These are phyloP conservation scores for Gnathonemus longibarbis DNA, from an alignment of 2,113 vertebrate genomes.

Conservation along the genomic window DNA sequence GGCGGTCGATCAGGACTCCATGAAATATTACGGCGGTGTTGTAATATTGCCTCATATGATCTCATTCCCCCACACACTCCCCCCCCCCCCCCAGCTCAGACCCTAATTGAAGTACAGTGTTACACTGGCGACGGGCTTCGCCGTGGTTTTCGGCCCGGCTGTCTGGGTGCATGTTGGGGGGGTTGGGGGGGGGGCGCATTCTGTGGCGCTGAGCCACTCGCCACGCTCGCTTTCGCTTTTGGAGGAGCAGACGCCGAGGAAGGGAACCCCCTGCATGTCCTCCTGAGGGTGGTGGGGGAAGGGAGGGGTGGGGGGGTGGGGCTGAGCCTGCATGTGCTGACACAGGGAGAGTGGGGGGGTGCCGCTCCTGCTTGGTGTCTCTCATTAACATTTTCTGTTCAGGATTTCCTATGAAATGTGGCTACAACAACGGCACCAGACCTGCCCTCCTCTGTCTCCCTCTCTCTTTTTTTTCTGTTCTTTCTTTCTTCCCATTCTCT, in stretches of 20 bases:
- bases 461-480: constrained; percentile 24
- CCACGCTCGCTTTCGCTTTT: not conserved
- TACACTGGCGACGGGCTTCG: constrained; percentile 21
- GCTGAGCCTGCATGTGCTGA: constrained; percentile 24
- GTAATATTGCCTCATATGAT: constrained; percentile 38
- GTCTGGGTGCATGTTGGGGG: not conserved
- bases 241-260: not conserved
- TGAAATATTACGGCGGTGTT: constrained; percentile 42
- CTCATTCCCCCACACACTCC: constrained; percentile 9
- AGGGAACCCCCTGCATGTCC: constrained; percentile 27
- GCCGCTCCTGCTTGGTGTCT: constrained; percentile 48
- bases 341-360: constrained; percentile 31
- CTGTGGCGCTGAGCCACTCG: not conserved
- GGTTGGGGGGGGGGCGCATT: not conserved
- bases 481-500: not conserved
- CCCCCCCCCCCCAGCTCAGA: not conserved
- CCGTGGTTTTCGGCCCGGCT: not conserved
- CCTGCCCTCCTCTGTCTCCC: constrained; percentile 31
- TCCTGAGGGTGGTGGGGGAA: not conserved
- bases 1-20: constrained; percentile 42
- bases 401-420: constrained; percentile 61
- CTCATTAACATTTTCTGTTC: constrained; percentile 66
- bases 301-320: not conserved
- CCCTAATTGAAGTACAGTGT: constrained; percentile 30
- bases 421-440: constrained; percentile 53